Conservation (phyloP, 2,888 invertebrate species). For the Cantharis nigra region DNA sequence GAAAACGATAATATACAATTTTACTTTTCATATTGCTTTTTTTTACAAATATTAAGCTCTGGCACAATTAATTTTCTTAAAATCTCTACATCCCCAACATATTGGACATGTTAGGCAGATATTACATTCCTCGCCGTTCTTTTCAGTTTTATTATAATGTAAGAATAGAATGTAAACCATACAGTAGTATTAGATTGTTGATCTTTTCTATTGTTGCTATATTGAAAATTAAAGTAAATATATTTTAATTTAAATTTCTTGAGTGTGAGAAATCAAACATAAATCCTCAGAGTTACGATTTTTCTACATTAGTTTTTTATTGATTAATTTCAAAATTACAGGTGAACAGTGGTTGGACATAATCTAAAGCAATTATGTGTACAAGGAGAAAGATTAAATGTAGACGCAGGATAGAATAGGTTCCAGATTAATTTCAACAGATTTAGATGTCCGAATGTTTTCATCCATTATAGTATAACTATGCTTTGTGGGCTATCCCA, state of each 20-base stretch:
- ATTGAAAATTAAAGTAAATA: neutral
- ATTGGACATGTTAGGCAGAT: neutral
- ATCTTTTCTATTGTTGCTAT: neutral
- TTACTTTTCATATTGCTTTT: neutral
- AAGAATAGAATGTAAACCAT: neutral
- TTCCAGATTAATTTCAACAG: neutral
- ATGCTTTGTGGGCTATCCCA: no score
- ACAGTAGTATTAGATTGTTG: neutral
- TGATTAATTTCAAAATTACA: neutral
- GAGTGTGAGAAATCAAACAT: neutral
- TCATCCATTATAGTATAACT: no score
- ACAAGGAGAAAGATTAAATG: neutral
- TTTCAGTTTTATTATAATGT: neutral
- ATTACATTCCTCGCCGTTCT: neutral
- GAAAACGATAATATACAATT: neutral
- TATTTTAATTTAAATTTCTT: neutral
- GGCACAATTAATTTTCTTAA: neutral
- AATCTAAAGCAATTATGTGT: neutral
- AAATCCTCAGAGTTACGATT: neutral
- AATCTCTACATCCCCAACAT: neutral
- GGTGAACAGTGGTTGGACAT: neutral
- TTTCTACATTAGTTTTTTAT: neutral
- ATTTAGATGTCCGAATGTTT: no score
- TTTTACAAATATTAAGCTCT: neutral
- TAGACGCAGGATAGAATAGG: neutral